Conservation (phyloP, 2,113 vertebrate genomes). For the Catagonus wagneri region DNA sequence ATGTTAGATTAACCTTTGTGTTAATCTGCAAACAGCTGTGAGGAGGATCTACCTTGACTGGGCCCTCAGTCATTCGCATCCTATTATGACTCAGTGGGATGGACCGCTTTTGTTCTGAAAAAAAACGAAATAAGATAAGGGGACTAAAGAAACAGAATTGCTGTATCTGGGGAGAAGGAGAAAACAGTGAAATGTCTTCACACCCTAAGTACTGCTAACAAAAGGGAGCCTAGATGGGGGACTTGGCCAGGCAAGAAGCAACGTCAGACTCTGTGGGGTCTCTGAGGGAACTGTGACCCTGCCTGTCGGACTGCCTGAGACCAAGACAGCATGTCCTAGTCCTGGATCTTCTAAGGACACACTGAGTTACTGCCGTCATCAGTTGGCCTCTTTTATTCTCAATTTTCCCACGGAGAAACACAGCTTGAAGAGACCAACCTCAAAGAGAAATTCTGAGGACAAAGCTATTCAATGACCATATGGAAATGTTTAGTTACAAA, state of each 20-base stretch:
- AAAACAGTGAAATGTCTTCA: not conserved
- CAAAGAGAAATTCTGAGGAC: slow-evolving; percentile 4
- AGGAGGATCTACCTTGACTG: not conserved
- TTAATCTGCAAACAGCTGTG: not conserved
- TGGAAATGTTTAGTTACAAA: not conserved
- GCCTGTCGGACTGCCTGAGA: not conserved
- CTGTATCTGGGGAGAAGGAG: not conserved
- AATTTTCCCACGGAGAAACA: not conserved
- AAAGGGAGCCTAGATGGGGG: not conserved
- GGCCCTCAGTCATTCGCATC: not conserved
- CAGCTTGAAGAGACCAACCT: not conserved
- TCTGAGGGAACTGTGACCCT: not conserved
- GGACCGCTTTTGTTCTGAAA: not conserved
- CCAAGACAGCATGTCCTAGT: not conserved
- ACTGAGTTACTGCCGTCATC: not conserved
- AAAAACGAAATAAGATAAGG: not conserved
- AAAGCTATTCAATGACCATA: not conserved
- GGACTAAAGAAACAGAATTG: not conserved
- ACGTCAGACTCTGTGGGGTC: not conserved
- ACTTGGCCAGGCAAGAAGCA: not conserved
- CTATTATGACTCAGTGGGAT: not conserved
- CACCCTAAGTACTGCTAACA: not conserved
- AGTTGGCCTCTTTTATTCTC: not conserved
- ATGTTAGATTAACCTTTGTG: too few relatives aligned
- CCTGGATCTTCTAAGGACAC: not conserved